Conservation (phyloP, 2,113 vertebrate species). For the Pluvialis apricaria region DNA sequence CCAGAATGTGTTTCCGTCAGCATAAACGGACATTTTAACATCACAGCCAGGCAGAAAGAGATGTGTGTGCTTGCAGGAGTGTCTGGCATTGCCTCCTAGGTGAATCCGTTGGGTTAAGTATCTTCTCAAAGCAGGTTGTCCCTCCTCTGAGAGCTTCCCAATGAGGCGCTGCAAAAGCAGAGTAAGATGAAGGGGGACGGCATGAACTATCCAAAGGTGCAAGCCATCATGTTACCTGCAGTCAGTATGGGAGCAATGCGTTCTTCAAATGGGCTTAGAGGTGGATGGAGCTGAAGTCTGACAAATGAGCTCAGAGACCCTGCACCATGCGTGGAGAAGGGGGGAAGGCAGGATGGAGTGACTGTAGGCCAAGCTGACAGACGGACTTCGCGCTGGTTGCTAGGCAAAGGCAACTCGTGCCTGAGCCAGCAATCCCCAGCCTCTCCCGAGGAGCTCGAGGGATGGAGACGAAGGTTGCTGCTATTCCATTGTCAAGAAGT, state of each 20-base stretch:
- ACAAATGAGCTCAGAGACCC: not conserved
- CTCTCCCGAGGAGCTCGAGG: not conserved
- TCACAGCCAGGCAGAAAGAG: not conserved
- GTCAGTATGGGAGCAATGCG: accelerated
- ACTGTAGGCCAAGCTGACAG: not conserved
- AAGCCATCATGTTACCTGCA: not conserved
- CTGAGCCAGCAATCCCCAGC: not conserved
- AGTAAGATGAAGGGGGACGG: accelerated
- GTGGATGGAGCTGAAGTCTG: not conserved
- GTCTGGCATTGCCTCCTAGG: accelerated
- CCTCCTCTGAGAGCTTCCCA: not conserved
- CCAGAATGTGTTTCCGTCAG: not conserved
- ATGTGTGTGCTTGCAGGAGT: not conserved
- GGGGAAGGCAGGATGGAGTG: not conserved
- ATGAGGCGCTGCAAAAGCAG: not conserved
- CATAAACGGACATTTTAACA: not conserved
- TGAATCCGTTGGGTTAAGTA: not conserved
- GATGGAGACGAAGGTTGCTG: not conserved
- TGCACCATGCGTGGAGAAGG: not conserved
- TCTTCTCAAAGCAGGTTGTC: not conserved
- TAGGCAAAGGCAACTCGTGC: constrained; percentile 17
- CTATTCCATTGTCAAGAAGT: not conserved
- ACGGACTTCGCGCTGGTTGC: not conserved
- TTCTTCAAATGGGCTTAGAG: not conserved
- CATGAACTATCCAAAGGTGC: not conserved